Base-by-base conservation (phyloP, 2,113 vertebrate genomes). In the Pterophyllum scalare region DNA sequence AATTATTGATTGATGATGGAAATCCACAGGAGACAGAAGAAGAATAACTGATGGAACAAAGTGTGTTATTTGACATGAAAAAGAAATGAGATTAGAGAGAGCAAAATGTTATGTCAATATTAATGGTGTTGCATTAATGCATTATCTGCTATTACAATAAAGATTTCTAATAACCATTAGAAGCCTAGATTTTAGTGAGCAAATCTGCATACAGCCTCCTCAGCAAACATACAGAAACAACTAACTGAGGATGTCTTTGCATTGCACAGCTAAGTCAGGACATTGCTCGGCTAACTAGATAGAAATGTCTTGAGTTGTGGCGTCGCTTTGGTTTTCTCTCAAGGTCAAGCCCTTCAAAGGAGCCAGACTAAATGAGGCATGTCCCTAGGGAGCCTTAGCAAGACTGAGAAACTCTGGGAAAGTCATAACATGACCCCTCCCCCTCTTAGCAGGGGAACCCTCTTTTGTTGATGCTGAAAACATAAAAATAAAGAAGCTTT, bases 331-430 rank as follows among this genome's bases (percentile, higher is more conserved):
- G 64, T 89, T 86, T 65, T 79, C 80, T 75, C 74, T 89, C 70
- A 93, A 94, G 92, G 93, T 94, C 90, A 93, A 80, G 82, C 35
- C 54, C 43, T 77, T 61, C 83, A 83, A 82, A 89, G 70, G 72
- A 89, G 87, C 64, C 46, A 72, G 83, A 86, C 87, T 87, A 94
- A 91, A 92, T 93, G 83, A 91, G 84, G 82, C 89, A 75, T 91
- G 86, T 94, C 90, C 87, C 84, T 12, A 14, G 87, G 80, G 89
- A 84, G 77, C 74, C 72, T 67, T 56, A 81, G 76, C 15, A 6
- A 62, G 82, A 77, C 89, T 78, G 75, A 88, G 75, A 77, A 87
- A 88, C 84, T 93, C 81, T 92, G 82, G 87, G 89, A 91, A 90
- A 92, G 86, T 83, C 59, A 13, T 49, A 79, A 70, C 52, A 13